phyloP scores from a whole-genome alignment of 1,140 invertebrate genomes.

The Callitettix versicolor region DNA sequence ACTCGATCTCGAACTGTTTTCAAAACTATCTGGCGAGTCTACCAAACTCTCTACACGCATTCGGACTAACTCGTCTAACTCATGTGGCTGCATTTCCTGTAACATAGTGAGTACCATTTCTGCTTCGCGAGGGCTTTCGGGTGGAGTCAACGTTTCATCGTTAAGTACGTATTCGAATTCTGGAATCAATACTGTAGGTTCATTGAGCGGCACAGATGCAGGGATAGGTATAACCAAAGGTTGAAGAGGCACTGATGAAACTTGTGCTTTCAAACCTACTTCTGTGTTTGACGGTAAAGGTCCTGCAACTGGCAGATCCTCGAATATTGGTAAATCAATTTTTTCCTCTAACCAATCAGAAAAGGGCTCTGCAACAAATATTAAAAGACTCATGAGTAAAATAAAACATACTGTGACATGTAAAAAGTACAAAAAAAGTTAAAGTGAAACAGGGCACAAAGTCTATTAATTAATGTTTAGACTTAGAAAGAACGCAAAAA shows the following conservation, averaged over 20 bases:
- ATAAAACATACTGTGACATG: neutral
- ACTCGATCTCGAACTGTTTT: neutral
- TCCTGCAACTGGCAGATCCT: constrained; percentile 44
- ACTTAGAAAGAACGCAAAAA: no score
- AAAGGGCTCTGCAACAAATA: constrained; percentile 50
- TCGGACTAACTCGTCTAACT: constrained; percentile 23
- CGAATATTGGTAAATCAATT: constrained; percentile 53
- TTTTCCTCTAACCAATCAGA: constrained; percentile 58
- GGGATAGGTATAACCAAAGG: neutral
- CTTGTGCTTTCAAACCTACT: constrained; percentile 18
- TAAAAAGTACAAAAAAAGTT: neutral
- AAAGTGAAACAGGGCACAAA: no score
- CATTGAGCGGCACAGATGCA: neutral
- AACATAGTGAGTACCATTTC: constrained; percentile 25
- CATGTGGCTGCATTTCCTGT: constrained; percentile 21
- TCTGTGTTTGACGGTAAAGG: constrained; percentile 32
- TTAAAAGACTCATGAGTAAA: constrained; percentile 12
- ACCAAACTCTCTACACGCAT: constrained; percentile 18
- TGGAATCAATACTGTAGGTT: constrained; percentile 2
- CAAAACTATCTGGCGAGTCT: constrained; percentile 1
- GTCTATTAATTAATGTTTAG: no score
- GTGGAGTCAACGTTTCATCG: constrained; percentile 53
- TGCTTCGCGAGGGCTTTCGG: constrained; percentile 55
- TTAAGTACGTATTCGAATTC: constrained; percentile 22
- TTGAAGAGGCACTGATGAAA: constrained; percentile 5